phyloP scores from a whole-genome alignment of 2,113 vertebrate species.

The Acanthisitta chloris region DNA sequence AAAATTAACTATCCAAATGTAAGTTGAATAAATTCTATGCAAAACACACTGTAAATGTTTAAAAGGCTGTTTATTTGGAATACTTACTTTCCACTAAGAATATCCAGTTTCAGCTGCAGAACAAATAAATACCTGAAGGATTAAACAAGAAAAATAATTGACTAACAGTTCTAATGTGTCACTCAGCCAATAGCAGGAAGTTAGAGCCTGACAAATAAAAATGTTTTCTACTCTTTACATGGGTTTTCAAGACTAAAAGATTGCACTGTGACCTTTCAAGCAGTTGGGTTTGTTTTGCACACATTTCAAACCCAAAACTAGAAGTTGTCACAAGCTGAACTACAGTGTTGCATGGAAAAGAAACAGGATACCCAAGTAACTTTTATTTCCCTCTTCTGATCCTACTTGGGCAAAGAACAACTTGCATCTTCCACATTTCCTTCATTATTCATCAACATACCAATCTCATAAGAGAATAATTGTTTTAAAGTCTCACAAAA shows the following conservation, averaged over 20 bases:
- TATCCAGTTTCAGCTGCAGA: slow-evolving; percentile 94
- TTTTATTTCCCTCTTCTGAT: background rate
- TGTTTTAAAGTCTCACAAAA: background rate
- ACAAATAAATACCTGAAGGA: slow-evolving; percentile 92
- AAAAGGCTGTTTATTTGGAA: background rate
- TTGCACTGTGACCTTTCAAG: background rate
- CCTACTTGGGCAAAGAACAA: background rate
- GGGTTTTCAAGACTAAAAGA: background rate
- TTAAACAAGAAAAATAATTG: slow-evolving; percentile 30
- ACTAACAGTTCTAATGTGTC: background rate
- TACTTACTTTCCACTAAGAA: slow-evolving; percentile 97
- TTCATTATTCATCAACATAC: background rate
- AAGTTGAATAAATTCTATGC: background rate
- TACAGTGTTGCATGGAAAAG: background rate
- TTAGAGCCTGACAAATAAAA: background rate
- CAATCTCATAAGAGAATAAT: background rate
- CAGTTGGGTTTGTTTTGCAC: background rate
- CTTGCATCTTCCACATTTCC: background rate
- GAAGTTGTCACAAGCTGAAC: background rate
- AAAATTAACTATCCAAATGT: background rate
- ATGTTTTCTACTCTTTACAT: background rate
- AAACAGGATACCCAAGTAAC: background rate
- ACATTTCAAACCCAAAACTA: background rate
- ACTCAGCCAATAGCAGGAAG: background rate
- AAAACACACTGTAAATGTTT: background rate